Evolutionary conservation across 2,888 invertebrate species (phyloP), one percentile per base, ranked within the genome.

Genomic region (Nymphalis polychloros): DNA sequence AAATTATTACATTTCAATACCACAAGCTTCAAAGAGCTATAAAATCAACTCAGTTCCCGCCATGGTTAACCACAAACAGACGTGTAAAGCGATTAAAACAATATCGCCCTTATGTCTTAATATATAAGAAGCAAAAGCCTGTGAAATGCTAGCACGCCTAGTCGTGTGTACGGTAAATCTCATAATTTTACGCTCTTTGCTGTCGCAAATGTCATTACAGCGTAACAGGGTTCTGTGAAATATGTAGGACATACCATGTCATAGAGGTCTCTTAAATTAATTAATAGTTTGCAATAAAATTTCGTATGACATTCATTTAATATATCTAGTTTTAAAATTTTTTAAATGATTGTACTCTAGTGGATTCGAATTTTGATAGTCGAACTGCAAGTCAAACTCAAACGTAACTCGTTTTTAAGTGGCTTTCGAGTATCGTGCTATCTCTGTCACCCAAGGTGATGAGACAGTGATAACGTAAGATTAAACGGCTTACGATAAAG

Each of bases 161-260:
- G 57, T 52, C 63, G 47, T 48, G 64, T 67, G 61, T 64, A 67
- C 50, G 35, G 53, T 60, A 27, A 61, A 67, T 59, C 64, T 67
- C 64, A 67, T 67, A 67, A 55, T 55, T 67, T 70, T 67, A 61
- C 70, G 61, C 63, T 70, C 64, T 70, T 61, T 70, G 64, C 64
- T 64, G 52, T 67, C 67, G 64, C 64, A 67, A 70, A 70, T 67
- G 67, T 57, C 64, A 70, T 67, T 70, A 67, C 64, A 53, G 61
- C 31, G 57, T 57, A 59, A 70, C 67, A 70, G 55, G 70, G 64
- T 64, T 66, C 60, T 60, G 57, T 50, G 50, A 60, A 57, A 53
- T 61, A 19, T 41, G 23, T 52, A 64, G 61, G 50, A 31, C 35
- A 47, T 55, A 13, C 19, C 48, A 35, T 49, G 35, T 48, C 8